These are phyloP conservation scores for Amphiprion percula DNA, from an alignment of 2,113 vertebrate genomes.

Conservation along the genomic window DNA sequence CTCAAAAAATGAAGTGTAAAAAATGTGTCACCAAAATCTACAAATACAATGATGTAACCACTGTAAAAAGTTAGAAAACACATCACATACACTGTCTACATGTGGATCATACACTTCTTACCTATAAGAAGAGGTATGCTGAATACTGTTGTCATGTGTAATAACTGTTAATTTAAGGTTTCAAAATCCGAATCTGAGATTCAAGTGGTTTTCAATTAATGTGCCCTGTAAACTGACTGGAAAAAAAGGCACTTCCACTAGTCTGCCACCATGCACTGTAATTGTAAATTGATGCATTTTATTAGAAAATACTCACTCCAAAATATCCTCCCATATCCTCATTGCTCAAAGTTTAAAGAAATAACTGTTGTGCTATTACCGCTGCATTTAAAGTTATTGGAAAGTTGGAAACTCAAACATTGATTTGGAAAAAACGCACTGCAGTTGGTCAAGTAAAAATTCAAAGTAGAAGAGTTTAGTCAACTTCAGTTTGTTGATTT, in stretches of 20 bases:
- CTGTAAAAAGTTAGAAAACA: conserved; percentile 96
- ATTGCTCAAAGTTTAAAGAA: conserved; percentile 7
- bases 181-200: conserved; percentile 82
- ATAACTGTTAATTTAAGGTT: conserved; percentile 90
- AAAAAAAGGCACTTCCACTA: conserved; percentile 23
- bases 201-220: conserved; percentile 26
- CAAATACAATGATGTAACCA: conserved; percentile 91
- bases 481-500: too few relatives aligned
- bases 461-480: too few relatives aligned
- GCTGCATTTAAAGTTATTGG: neutral
- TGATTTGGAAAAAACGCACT: neutral
- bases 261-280: neutral
- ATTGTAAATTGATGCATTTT: conserved; percentile 6
- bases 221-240: conserved; percentile 47
- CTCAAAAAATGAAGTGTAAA: conserved; percentile 85
- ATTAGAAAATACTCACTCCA: conserved; percentile 11
- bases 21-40: conserved; percentile 92
- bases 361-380: too few relatives aligned
- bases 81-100: conserved; percentile 89
- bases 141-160: conserved; percentile 92
- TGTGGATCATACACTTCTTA: conserved; percentile 90
- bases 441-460: neutral
- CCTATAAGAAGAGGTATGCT: conserved; percentile 95
- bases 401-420: neutral
- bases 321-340: neutral